A percentile compares a stretch with the other conserved stretches of the same genome.
phyloP scores from a whole-genome alignment of 2,888 invertebrate species.

The Petrophora chlorosata region DNA sequence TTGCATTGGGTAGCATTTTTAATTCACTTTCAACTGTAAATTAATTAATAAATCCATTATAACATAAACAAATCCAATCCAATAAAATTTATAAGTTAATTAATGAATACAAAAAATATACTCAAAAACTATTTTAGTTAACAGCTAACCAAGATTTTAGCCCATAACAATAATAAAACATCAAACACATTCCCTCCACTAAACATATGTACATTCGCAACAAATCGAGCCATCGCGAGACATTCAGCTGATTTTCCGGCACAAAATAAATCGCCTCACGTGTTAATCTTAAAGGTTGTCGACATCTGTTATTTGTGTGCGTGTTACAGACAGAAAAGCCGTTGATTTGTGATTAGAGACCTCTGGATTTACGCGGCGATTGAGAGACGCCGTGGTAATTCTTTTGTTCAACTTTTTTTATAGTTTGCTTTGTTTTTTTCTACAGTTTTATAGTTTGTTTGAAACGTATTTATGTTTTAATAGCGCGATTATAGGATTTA shows the following conservation, averaged over 20 bases:
- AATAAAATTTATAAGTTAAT: too few species aligned
- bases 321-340: constrained; percentile 54
- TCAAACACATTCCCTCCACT: background rate
- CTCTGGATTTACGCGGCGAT: constrained; percentile 49
- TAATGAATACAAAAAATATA: too few species aligned
- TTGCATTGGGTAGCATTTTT: too few species aligned
- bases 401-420: constrained; percentile 36
- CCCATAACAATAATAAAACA: background rate
- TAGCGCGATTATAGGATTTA: constrained; percentile 22
- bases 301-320: constrained; percentile 47
- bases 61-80: too few species aligned
- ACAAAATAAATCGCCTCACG: constrained; percentile 21
- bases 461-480: constrained; percentile 24
- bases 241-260: constrained; percentile 21
- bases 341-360: constrained; percentile 61
- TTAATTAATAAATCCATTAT: too few species aligned
- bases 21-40: too few species aligned
- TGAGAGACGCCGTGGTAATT: constrained; percentile 44
- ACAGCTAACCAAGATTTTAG: background rate
- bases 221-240: constrained; percentile 13
- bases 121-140: background rate
- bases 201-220: background rate
- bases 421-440: too few species aligned
- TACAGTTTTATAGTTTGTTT: constrained; percentile 27
- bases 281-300: constrained; percentile 43